Conservation (phyloP, 2,113 vertebrate species). For the Cettia cetti region DNA sequence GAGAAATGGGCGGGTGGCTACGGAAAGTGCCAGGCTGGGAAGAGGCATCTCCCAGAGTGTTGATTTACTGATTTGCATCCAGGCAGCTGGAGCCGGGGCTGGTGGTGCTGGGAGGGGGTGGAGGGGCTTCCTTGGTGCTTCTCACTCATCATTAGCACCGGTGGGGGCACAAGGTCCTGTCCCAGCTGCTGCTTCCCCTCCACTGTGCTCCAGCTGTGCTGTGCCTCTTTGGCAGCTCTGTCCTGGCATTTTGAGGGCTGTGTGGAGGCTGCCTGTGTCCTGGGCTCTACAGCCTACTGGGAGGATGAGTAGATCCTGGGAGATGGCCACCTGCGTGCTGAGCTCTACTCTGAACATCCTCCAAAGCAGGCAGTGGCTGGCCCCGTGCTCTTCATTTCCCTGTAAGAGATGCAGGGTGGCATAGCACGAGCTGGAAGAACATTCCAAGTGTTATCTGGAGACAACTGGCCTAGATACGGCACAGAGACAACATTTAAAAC, state of each 20-base stretch:
- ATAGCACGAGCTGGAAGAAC: neutral
- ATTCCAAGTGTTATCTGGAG: constrained; percentile 68
- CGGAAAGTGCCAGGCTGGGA: neutral
- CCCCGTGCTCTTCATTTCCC: neutral
- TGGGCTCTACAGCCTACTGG: fast-evolving
- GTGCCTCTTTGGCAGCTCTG: neutral
- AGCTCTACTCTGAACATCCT: neutral
- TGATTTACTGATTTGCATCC: neutral
- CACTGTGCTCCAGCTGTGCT: neutral
- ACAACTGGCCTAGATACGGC: constrained; percentile 57
- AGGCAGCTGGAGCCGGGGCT: neutral
- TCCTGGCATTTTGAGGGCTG: fast-evolving
- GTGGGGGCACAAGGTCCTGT: neutral
- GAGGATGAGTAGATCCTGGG: neutral
- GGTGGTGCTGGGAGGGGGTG: neutral
- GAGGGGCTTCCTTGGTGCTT: neutral
- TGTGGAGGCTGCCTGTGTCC: fast-evolving
- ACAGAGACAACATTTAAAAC: constrained; percentile 69
- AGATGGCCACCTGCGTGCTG: neutral
- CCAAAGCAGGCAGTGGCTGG: neutral
- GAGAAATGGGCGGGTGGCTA: neutral
- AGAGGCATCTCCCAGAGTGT: neutral
- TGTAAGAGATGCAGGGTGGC: neutral
- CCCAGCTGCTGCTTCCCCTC: neutral
- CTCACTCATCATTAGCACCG: fast-evolving